A percentile compares a stretch with the other conserved stretches of the same genome.
phyloP scores from a whole-genome alignment of 2,888 invertebrate genomes.

The Aphidius colemani region DNA sequence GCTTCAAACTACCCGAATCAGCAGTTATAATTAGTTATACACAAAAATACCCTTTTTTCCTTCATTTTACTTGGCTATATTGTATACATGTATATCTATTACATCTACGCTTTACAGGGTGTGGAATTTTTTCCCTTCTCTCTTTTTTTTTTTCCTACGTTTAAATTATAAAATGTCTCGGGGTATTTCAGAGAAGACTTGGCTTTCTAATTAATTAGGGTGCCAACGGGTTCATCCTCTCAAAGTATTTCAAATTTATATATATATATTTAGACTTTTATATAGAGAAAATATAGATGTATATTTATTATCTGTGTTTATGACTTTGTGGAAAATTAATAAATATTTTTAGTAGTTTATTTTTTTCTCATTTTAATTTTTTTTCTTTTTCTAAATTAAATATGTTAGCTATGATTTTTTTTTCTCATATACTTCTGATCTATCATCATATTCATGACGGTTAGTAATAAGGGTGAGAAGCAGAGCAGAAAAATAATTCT shows the following conservation, averaged over 20 bases:
- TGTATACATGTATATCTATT: too few relatives aligned
- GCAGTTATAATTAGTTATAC: constrained; percentile 38
- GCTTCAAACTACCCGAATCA: constrained; percentile 43
- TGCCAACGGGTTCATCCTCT: not conserved
- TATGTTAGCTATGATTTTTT: too few relatives aligned
- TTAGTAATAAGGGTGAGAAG: constrained; percentile 7
- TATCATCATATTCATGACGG: constrained; percentile 11
- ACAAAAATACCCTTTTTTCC: not conserved
- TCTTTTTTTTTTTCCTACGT: constrained; percentile 3
- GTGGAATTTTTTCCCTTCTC: not conserved
- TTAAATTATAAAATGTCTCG: constrained; percentile 11
- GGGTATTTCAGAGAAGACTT: not conserved
- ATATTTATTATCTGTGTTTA: too few relatives aligned
- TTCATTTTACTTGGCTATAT: too few relatives aligned
- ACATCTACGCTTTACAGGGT: not conserved
- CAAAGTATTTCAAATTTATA: not conserved
- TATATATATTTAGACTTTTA: not conserved
- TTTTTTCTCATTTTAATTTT: constrained; percentile 38
- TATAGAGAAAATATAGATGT: too few relatives aligned
- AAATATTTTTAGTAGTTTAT: not conserved
- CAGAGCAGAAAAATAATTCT: not conserved
- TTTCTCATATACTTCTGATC: not conserved
- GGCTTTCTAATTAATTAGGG: constrained; percentile 26
- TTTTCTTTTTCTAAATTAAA: constrained; percentile 29
- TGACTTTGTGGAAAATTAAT: too few relatives aligned